phyloP scores from a whole-genome alignment of 2,113 vertebrate genomes.

The Eleginops maclovinus region DNA sequence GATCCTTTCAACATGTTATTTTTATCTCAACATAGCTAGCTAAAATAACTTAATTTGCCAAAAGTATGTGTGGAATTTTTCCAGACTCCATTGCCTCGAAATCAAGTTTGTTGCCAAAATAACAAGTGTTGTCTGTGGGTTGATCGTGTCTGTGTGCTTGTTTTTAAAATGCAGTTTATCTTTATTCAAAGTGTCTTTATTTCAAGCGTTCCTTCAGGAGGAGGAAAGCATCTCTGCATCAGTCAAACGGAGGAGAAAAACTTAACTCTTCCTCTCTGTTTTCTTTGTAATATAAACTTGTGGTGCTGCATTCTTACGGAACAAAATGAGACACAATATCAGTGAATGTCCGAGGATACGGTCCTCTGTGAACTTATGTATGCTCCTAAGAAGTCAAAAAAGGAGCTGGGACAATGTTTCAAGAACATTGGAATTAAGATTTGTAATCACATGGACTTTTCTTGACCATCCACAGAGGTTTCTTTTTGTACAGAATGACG shows the following conservation, averaged over 20 bases:
- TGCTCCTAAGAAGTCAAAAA: background rate
- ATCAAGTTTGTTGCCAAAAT: background rate
- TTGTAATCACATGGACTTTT: background rate
- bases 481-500: background rate
- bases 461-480: background rate
- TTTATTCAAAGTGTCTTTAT: constrained; percentile 4
- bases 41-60: background rate
- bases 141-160: background rate
- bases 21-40: background rate
- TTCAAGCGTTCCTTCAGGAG: background rate
- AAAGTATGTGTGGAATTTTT: too few species aligned
- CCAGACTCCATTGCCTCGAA: background rate
- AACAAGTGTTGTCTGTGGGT: background rate
- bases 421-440: background rate
- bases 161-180: constrained; percentile 2
- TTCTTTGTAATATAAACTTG: background rate
- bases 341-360: constrained; percentile 22
- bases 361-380: background rate
- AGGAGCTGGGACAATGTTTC: background rate
- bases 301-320: background rate
- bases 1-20: background rate
- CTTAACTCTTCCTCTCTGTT: constrained; percentile 4
- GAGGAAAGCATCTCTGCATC: background rate
- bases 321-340: constrained; percentile 7
- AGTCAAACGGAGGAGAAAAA: background rate